Percentiles rank a stretch among this genome's conserved stretches.
These are phyloP conservation scores for Drosophila monieri DNA, from an alignment of 2,888 invertebrate species.

Conservation along the genomic window DNA sequence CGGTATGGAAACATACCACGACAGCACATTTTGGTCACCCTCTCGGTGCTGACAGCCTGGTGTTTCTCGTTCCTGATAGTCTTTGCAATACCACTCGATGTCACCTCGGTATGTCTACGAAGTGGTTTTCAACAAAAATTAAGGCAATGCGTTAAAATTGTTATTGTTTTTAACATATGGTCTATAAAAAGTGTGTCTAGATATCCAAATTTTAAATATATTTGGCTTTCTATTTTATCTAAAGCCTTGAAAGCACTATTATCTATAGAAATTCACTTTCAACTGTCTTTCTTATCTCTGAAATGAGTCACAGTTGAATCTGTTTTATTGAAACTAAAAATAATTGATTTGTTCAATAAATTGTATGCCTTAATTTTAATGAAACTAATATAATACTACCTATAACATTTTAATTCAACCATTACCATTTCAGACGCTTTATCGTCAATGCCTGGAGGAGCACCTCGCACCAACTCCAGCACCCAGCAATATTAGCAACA, in stretches of 20 bases:
- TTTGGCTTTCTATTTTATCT: not conserved
- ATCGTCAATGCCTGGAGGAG: constrained; percentile 91
- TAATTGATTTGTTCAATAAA: not conserved
- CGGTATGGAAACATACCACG: constrained; percentile 98
- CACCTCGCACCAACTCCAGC: constrained; percentile 56
- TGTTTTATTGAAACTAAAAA: not conserved
- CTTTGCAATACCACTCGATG: constrained; percentile 98
- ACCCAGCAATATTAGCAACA: constrained; percentile 16
- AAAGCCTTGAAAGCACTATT: not conserved
- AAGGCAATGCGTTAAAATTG: not conserved
- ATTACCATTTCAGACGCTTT: constrained; percentile 89
- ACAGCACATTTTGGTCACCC: constrained; percentile 96
- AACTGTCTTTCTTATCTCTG: not conserved
- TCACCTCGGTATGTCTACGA: constrained; percentile 91
- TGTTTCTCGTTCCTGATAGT: constrained; percentile 99
- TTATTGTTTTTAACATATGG: not conserved
- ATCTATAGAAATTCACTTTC: not conserved
- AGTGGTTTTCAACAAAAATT: not conserved
- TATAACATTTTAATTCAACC: not conserved
- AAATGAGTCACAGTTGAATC: not conserved
- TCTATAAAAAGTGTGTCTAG: not conserved
- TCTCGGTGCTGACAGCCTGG: constrained; percentile 98
- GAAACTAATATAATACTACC: too few relatives aligned
- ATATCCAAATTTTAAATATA: not conserved
- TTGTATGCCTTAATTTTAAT: too few relatives aligned